phyloP scores from a whole-genome alignment of 2,113 vertebrate species.

The Oryzias curvinotus region DNA sequence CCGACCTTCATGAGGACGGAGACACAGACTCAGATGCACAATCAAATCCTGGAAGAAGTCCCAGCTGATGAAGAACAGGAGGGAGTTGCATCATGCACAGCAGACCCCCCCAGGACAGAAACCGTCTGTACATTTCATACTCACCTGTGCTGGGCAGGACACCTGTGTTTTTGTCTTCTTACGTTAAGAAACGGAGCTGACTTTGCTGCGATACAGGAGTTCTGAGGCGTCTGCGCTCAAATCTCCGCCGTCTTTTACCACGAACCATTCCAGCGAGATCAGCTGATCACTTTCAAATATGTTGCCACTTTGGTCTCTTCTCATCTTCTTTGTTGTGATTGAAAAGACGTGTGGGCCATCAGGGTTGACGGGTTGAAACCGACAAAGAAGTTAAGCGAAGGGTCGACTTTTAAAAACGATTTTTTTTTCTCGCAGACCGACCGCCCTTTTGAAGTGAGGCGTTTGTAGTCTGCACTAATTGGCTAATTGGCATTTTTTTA shows the following conservation, averaged over 20 bases:
- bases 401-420: not conserved
- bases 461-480: conserved; percentile 40
- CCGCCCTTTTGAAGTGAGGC: conserved; percentile 36
- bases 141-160: conserved; percentile 17
- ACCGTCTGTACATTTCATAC: conserved; percentile 36
- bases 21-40: conserved; percentile 52
- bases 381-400: too few relatives aligned
- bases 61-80: conserved; percentile 20
- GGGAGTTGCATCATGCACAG: conserved; percentile 18
- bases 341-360: conserved; percentile 17
- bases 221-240: conserved; percentile 19
- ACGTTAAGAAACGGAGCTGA: conserved; percentile 3
- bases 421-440: conserved; percentile 19
- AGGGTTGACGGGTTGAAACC: not conserved
- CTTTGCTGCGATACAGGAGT: conserved; percentile 20
- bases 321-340: conserved; percentile 28
- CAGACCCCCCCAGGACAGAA: conserved; percentile 13
- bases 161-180: conserved; percentile 27
- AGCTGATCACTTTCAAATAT: conserved; percentile 37
- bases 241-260: conserved; percentile 33
- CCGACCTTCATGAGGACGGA: conserved; percentile 15
- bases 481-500: conserved; percentile 29
- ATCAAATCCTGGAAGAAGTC: conserved; percentile 22
- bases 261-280: conserved; percentile 61
- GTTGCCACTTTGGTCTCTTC: conserved; percentile 42